Conservation (phyloP, 92 coral and sea anemone genomes). For the Zoanthus solanderi region DNA sequence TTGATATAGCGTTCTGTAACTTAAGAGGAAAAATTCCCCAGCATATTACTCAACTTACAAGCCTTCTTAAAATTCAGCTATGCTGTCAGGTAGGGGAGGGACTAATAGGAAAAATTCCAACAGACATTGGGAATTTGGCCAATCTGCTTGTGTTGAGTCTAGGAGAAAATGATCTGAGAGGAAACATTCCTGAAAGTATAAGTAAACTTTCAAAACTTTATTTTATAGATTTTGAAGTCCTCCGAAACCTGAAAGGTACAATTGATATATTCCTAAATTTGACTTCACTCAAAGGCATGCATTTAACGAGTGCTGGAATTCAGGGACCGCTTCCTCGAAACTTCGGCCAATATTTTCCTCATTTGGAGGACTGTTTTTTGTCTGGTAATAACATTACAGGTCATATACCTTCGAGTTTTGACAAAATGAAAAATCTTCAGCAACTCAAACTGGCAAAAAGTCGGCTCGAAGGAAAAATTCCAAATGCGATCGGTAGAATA, state of each 20-base stretch:
- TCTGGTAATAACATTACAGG: slow-evolving; percentile 69
- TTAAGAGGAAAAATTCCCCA: slow-evolving; percentile 51
- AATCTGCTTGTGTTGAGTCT: slow-evolving; percentile 53
- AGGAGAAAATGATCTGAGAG: slow-evolving; percentile 63
- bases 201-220: slow-evolving; percentile 38
- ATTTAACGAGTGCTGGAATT: slow-evolving; percentile 65
- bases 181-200: slow-evolving; percentile 64
- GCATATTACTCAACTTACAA: slow-evolving; percentile 29
- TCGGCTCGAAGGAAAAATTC: slow-evolving; percentile 66
- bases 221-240: slow-evolving; percentile 63
- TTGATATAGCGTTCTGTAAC: slow-evolving; percentile 27
- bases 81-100: slow-evolving; percentile 53
- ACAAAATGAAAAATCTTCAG: slow-evolving; percentile 48
- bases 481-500: slow-evolving; percentile 53
- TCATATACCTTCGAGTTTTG: slow-evolving; percentile 9
- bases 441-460: slow-evolving; percentile 63
- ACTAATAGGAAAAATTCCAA: slow-evolving; percentile 61
- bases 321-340: slow-evolving; percentile 57
- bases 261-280: slow-evolving; percentile 47
- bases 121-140: slow-evolving; percentile 66
- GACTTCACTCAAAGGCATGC: slow-evolving; percentile 46
- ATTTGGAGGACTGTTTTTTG: slow-evolving; percentile 11
- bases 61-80: slow-evolving; percentile 55
- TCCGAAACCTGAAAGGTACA: slow-evolving; percentile 48
- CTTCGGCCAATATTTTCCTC: slow-evolving; percentile 65